Evolutionary conservation across 92 coral and sea anemone genomes (phyloP).

Genomic region (Porites lobata): DNA sequence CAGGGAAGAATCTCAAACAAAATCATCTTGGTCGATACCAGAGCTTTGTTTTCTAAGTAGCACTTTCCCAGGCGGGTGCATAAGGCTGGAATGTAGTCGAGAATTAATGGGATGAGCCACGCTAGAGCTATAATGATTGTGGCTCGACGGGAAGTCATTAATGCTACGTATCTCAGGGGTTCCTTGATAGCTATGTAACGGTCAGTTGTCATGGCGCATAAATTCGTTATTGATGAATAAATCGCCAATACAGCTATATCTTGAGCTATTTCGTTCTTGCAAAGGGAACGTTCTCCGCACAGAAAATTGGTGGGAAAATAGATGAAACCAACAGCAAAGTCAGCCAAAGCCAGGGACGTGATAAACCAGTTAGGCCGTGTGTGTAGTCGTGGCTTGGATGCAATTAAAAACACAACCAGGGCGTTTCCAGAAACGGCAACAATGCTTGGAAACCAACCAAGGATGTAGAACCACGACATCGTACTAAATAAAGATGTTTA

Average conservation of each 20-base stretch:
- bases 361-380: constrained; percentile 24
- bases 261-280: neutral
- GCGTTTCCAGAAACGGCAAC: constrained; percentile 33
- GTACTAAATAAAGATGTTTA: too few species aligned
- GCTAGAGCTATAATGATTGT: neutral
- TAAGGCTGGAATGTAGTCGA: constrained; percentile 16
- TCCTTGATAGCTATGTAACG: constrained; percentile 18
- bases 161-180: constrained; percentile 15
- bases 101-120: neutral
- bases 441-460: constrained; percentile 29
- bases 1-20: constrained; percentile 33
- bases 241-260: constrained; percentile 4
- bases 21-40: neutral
- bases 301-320: constrained; percentile 9
- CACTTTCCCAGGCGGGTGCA: constrained; percentile 13
- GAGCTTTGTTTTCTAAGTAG: neutral
- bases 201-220: constrained; percentile 28
- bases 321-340: constrained; percentile 4
- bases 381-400: constrained; percentile 6
- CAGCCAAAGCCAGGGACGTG: constrained; percentile 33
- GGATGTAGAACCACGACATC: constrained; percentile 31
- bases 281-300: neutral
- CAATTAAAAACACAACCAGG: constrained; percentile 3
- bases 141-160: constrained; percentile 23
- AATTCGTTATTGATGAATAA: constrained; percentile 7